These are phyloP conservation scores for Mesochorus sp. DNA, from an alignment of 2,888 invertebrate species.

Conservation along the genomic window DNA sequence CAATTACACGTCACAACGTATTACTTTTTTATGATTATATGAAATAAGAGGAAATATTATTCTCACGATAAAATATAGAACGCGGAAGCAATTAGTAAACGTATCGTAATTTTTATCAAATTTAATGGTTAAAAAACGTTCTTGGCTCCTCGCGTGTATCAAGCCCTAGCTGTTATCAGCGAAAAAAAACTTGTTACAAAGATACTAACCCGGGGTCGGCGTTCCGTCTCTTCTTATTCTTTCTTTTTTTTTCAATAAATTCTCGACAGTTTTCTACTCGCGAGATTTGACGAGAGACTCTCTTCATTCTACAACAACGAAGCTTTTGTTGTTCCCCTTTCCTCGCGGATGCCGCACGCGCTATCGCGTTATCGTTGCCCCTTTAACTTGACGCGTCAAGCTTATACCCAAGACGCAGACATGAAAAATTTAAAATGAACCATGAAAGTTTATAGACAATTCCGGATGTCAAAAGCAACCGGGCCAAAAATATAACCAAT, in stretches of 20 bases:
- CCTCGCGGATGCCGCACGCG: slow-evolving; percentile 3
- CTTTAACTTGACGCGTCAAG: slow-evolving; percentile 12
- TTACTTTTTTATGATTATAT: no score
- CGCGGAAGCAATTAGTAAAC: not conserved
- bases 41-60: not conserved
- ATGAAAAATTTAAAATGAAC: not conserved
- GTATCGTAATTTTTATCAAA: not conserved
- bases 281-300: slow-evolving; percentile 12
- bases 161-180: not conserved
- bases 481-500: slow-evolving; percentile 36
- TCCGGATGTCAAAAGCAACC: slow-evolving; percentile 1
- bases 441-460: not conserved
- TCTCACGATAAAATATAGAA: not conserved
- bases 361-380: slow-evolving; percentile 53
- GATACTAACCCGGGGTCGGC: slow-evolving; percentile 34
- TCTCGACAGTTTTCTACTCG: slow-evolving; percentile 15
- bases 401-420: not conserved
- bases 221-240: not conserved
- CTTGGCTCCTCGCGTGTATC: not conserved
- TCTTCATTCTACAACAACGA: slow-evolving; percentile 42
- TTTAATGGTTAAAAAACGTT: not conserved
- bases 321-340: slow-evolving; percentile 46
- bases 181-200: not conserved
- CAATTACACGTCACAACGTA: no score
- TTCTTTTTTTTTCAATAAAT: not conserved